phyloP scores from a whole-genome alignment of 2,113 vertebrate genomes.

The Osmerus mordax region DNA sequence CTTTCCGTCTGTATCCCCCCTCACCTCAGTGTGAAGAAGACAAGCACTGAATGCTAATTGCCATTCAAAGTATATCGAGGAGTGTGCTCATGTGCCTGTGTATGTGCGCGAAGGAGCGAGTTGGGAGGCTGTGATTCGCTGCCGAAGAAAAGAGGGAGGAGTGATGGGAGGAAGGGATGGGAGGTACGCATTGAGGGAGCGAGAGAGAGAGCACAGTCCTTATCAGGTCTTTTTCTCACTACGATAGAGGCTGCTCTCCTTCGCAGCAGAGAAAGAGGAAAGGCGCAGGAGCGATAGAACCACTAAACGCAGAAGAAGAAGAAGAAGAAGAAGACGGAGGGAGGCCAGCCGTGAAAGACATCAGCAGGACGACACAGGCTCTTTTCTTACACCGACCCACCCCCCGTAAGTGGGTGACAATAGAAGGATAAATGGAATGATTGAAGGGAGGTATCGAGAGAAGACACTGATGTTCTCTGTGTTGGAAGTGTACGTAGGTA shows the following conservation, averaged over 20 bases:
- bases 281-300: conserved; percentile 3
- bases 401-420: conserved; percentile 15
- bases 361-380: conserved; percentile 19
- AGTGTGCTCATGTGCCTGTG: conserved; percentile 27
- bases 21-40: conserved; percentile 37
- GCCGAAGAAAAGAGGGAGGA: conserved; percentile 53
- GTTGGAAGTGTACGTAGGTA: conserved; percentile 10
- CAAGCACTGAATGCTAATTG: conserved; percentile 62
- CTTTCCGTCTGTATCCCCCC: conserved; percentile 14
- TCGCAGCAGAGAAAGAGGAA: conserved; percentile 26
- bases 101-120: conserved; percentile 34
- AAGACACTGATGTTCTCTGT: conserved; percentile 18
- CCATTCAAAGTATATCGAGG: conserved; percentile 34
- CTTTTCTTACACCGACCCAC: conserved; percentile 9
- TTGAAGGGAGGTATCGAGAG: conserved; percentile 26
- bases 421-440: conserved; percentile 23
- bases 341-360: conserved; percentile 29
- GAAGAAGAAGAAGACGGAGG: conserved; percentile 5
- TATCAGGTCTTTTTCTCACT: conserved; percentile 49
- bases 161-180: conserved; percentile 34
- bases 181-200: conserved; percentile 54
- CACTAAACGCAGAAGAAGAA: conserved; percentile 2
- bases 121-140: conserved; percentile 68
- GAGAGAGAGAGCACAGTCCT: conserved; percentile 38
- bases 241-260: conserved; percentile 54